Percentiles rank a stretch among this genome's conserved stretches.
These are phyloP conservation scores for Rhagonycha fulva DNA, from an alignment of 2,888 invertebrate species.

Conservation along the genomic window DNA sequence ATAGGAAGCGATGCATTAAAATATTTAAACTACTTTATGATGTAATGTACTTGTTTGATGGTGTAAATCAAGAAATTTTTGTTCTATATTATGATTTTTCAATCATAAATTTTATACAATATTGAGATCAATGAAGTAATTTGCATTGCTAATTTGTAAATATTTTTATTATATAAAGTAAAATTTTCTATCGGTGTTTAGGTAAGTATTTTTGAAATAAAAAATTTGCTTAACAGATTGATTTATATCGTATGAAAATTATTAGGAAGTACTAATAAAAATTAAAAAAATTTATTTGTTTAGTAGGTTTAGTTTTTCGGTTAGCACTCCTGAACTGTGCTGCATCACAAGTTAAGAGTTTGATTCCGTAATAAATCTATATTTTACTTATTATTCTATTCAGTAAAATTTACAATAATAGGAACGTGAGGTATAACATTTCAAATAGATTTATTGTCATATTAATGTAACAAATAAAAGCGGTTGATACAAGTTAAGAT, in stretches of 20 bases:
- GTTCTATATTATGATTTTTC: background rate
- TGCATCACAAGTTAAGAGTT: background rate
- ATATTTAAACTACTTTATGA: background rate
- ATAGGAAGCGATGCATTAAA: background rate
- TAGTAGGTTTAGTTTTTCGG: background rate
- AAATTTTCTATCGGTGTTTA: background rate
- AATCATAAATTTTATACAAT: background rate
- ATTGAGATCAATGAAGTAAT: background rate
- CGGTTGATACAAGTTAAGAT: conserved; percentile 46
- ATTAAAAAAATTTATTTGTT: background rate
- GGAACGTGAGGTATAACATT: background rate
- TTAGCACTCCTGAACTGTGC: background rate
- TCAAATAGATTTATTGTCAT: conserved; percentile 36
- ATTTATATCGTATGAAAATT: background rate
- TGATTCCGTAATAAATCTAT: background rate
- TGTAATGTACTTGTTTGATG: background rate
- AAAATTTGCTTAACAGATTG: background rate
- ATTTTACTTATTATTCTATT: background rate
- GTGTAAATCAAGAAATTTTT: conserved; percentile 1
- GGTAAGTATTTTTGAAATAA: background rate
- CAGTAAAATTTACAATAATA: background rate
- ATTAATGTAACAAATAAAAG: conserved; percentile 12
- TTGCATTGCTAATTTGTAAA: background rate
- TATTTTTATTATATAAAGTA: background rate
- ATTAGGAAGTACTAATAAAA: background rate